phyloP scores from a whole-genome alignment of 1,140 invertebrate species.

The Cotesia chilonis region DNA sequence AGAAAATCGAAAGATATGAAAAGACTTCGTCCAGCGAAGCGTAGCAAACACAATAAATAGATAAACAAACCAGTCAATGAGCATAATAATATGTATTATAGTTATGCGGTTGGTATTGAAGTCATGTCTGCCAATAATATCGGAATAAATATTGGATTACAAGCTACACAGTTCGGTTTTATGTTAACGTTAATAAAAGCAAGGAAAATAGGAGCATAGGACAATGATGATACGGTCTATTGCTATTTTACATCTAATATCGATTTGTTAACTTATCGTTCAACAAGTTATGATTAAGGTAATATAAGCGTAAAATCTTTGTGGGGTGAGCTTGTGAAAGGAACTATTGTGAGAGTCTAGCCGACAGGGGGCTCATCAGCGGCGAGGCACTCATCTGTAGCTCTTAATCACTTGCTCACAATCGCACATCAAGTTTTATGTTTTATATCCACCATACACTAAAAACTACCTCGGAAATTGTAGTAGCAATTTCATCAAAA shows the following conservation, averaged over 20 bases:
- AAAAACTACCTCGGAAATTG: neutral
- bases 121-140: constrained; percentile 31
- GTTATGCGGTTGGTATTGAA: neutral
- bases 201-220: constrained; percentile 15
- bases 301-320: constrained; percentile 32
- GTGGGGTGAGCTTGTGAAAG: constrained; percentile 27
- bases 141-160: constrained; percentile 13
- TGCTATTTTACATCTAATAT: constrained; percentile 35
- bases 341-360: constrained; percentile 34
- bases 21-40: constrained; percentile 34
- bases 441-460: neutral
- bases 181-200: neutral
- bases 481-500: constrained; percentile 3
- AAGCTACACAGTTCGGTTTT: neutral
- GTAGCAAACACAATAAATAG: constrained; percentile 14
- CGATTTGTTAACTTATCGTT: constrained; percentile 20
- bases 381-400: constrained; percentile 35
- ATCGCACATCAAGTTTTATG: neutral
- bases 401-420: constrained; percentile 28
- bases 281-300: constrained; percentile 4
- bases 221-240: constrained; percentile 37
- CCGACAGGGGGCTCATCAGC: constrained; percentile 31
- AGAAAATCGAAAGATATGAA: constrained; percentile 10
- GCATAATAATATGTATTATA: neutral
- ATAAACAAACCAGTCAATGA: neutral